A percentile compares a stretch with the other conserved stretches of the same genome.
Conservation (phyloP, 2,797 vertebrate genomes). For the Denticeps clupeoides region DNA sequence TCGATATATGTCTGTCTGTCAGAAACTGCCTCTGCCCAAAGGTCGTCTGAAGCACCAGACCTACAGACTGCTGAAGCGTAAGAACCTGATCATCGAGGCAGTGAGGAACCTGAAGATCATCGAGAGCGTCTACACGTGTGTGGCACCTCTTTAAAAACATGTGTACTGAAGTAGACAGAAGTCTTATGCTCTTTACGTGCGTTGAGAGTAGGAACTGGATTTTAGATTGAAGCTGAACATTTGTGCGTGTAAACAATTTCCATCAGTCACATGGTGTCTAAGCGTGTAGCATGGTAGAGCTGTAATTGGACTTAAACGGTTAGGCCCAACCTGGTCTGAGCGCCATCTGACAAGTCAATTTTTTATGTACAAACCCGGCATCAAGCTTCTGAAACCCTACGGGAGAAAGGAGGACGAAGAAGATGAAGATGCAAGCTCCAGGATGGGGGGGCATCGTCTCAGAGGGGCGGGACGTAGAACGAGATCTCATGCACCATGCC, state of each 20-base stretch:
- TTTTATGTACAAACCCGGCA: no score
- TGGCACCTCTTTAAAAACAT: slow-evolving; percentile 11
- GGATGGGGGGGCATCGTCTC: slow-evolving; percentile 49
- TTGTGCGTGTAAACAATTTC: no score
- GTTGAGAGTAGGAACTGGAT: no score
- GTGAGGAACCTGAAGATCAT: slow-evolving; percentile 74
- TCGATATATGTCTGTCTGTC: no score
- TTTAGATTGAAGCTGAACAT: no score
- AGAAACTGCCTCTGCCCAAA: not conserved
- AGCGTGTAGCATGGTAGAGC: no score
- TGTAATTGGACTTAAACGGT: no score
- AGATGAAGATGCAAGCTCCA: slow-evolving; percentile 70
- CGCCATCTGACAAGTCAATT: no score
- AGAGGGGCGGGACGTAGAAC: slow-evolving; percentile 71
- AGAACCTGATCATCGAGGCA: slow-evolving; percentile 87
- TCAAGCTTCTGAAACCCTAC: slow-evolving; percentile 76
- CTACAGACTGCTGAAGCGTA: slow-evolving; percentile 79
- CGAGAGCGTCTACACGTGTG: slow-evolving; percentile 84
- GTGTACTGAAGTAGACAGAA: not conserved
- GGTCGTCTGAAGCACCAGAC: slow-evolving; percentile 53
- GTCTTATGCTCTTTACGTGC: no score
- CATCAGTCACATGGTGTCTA: no score
- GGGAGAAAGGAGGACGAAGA: slow-evolving; percentile 63
- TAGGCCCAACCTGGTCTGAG: no score
- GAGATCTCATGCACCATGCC: slow-evolving; percentile 77